Evolutionary conservation across 2,113 vertebrate species (phyloP), one percentile per base, ranked within the genome.

Genomic region (Pterophyllum scalare): DNA sequence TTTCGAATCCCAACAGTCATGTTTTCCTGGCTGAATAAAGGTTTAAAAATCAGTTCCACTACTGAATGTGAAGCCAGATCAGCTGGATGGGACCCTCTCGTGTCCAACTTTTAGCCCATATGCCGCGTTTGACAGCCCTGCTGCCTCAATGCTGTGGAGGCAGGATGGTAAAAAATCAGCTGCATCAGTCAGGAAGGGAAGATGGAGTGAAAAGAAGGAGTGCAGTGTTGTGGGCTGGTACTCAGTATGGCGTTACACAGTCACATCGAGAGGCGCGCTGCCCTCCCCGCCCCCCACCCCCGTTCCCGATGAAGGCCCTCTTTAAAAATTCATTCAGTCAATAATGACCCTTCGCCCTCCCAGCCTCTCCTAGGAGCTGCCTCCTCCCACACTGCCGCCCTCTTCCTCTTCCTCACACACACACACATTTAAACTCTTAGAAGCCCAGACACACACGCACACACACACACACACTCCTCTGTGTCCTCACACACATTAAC

Each of bases 261-360:
- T 58, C 67, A 67, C 79, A 87, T 67, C 82, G 54, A 87, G 83
- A 80, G 54, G 80, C 82, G 61, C 57, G 20, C 72, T 78, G 67
- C 84, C 85, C 83, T 59, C 59, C 88, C 89, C 87, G 62, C 75
- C 81, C 83, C 80, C 65, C n/a, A n/a, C n/a, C n/a, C n/a, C n/a
- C n/a, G n/a, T n/a, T n/a, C n/a, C 87, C 89, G 59, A 93, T 57
- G 58, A 90, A 89, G 88, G 85, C 90, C 91, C 91, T 93, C 84
- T 94, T 95, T 94, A 95, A 95, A 96, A 95, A 96, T 95, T 89
- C 82, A 95, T 94, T 94, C 93, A 91, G 94, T 94, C 93, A 90
- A 93, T 93, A 92, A 92, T 94, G 94, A 96, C 94, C 94, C 92
- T 91, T 92, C 80, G 72, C 93, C 93, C 95, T 93, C 89, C 85